Base-by-base conservation (phyloP, 23 tunicate species). In the Diplosoma virens region DNA sequence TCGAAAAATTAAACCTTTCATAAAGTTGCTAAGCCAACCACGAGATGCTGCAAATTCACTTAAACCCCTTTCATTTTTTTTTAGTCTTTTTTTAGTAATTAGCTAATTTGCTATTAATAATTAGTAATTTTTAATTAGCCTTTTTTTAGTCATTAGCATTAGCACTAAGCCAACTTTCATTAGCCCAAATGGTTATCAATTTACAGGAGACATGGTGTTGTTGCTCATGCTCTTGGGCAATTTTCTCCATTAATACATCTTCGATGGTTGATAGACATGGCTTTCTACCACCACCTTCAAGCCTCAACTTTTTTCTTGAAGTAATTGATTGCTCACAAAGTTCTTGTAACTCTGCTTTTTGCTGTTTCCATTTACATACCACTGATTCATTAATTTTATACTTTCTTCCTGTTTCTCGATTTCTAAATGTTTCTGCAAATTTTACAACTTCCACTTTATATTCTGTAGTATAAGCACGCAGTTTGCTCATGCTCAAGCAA, bases 241-340 rank as follows among this genome's bases (percentile, higher is more conserved):
- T 56, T 56, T 56, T 56, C 24, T 56, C 24, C 63, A 56, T 56
- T 20, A 56, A 56, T 56, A 56, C 63, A 56, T 56, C 63, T 56
- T 56, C 63, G 63, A 56, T 56, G 63, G 63, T 56, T 56, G 63
- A 56, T 56, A 56, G 63, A 56, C 63, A 56, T 56, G 63, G 63
- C 63, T 56, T 56, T 56, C 63, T 56, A 56, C 63, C 63, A 56
- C 63, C 63, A 56, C 24, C 63, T 56, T 56, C 63, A 56, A 11
- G 63, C 63, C 63, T 6, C 21, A 56, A 20, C 63, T 56, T 56
- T 56, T 56, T 56, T 56, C 63, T 56, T 56, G 63, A 56, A 56
- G 63, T 20, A 56, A 56, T 56, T 56, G 63, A 56, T 56, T 56
- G 63, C 63, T 56, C 63, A 56, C 63, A 56, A 20, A 56, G 63